phyloP scores from a whole-genome alignment of 2,888 invertebrate genomes.

The Iphiclides podalirius region DNA sequence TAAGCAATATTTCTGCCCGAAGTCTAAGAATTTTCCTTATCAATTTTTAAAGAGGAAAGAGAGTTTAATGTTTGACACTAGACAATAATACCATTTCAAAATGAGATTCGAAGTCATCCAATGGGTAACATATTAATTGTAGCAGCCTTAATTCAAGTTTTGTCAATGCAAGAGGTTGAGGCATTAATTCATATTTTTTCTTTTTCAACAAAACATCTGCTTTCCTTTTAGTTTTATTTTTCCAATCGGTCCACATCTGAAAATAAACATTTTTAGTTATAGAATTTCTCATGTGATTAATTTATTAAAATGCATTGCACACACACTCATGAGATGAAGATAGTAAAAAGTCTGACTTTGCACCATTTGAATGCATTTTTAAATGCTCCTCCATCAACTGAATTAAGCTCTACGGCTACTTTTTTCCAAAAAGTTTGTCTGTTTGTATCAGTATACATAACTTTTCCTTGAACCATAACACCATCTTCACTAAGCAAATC shows the following conservation, averaged over 20 bases:
- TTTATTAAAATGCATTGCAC: too few species aligned
- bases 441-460: conserved; percentile 40
- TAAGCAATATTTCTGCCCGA: neutral
- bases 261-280: conserved; percentile 12
- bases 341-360: conserved; percentile 35
- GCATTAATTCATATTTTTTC: conserved; percentile 31
- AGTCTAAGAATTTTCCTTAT: neutral
- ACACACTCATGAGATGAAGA: too few species aligned
- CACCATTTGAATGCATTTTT: conserved; percentile 50
- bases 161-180: conserved; percentile 28
- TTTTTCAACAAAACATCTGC: conserved; percentile 40
- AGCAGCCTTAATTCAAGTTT: conserved; percentile 39
- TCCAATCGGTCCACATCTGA: conserved; percentile 53
- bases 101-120: conserved; percentile 34
- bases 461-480: conserved; percentile 39
- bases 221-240: conserved; percentile 46
- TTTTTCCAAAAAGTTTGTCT: conserved; percentile 44
- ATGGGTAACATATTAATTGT: conserved; percentile 41
- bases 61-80: too few species aligned
- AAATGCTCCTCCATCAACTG: conserved; percentile 41
- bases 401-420: conserved; percentile 40
- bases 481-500: conserved; percentile 44
- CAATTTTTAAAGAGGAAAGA: neutral
- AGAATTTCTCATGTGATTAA: too few species aligned
- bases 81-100: conserved; percentile 38